phyloP scores from a whole-genome alignment of 2,888 invertebrate species.

The Cloeon dipterum region DNA sequence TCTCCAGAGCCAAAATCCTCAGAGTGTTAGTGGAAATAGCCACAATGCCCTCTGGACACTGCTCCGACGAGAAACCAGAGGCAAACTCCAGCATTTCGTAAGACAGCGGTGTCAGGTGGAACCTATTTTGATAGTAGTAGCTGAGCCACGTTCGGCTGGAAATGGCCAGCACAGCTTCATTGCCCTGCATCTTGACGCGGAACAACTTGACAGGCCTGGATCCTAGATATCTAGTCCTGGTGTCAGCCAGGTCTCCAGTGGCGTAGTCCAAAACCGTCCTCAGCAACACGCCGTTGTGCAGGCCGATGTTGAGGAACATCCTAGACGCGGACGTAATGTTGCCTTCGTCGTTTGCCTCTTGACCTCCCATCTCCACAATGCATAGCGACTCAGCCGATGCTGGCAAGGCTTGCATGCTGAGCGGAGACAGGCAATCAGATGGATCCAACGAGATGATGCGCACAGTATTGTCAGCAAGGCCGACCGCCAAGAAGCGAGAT shows the following conservation, averaged over 20 bases:
- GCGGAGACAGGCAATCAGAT: conserved; percentile 76
- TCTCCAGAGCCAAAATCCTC: conserved; percentile 90
- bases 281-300: conserved; percentile 87
- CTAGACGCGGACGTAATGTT: conserved; percentile 30
- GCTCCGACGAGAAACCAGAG: conserved; percentile 82
- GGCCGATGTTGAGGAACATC: conserved; percentile 85
- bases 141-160: conserved; percentile 96
- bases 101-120: conserved; percentile 84
- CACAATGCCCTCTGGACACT: conserved; percentile 98
- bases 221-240: conserved; percentile 89
- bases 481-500: conserved; percentile 88
- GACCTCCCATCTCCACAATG: conserved; percentile 77
- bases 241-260: conserved; percentile 91
- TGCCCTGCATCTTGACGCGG: conserved; percentile 83
- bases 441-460: conserved; percentile 94
- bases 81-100: conserved; percentile 96
- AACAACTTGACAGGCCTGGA: conserved; percentile 90
- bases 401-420: conserved; percentile 92
- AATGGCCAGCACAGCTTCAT: conserved; percentile 92
- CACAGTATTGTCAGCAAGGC: conserved; percentile 88
- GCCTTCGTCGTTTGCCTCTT: conserved; percentile 24
- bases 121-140: conserved; percentile 92
- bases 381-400: conserved; percentile 91
- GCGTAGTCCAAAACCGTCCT: conserved; percentile 87
- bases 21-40: conserved; percentile 96